A percentile compares a stretch with the other conserved stretches of the same genome.
Conservation (phyloP, 2,888 invertebrate genomes). For the Bedellia somnulentella region DNA sequence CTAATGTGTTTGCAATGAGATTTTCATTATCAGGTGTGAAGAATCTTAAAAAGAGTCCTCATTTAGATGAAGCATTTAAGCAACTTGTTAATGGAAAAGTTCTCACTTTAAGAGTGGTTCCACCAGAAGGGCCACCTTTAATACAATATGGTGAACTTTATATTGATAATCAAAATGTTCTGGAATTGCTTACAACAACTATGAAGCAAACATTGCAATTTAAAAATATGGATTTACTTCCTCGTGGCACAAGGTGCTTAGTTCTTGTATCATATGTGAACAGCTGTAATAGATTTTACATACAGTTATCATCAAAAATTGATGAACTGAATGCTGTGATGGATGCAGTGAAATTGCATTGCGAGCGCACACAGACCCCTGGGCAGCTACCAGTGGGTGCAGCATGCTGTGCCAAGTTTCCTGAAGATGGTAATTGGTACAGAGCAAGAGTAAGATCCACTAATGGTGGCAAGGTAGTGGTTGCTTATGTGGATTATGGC, state of each 20-base stretch:
- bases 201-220: slow-evolving; percentile 43
- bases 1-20: slow-evolving; percentile 74
- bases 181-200: slow-evolving; percentile 54
- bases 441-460: slow-evolving; percentile 75
- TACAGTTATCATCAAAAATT: slow-evolving; percentile 67
- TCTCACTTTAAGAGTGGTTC: slow-evolving; percentile 66
- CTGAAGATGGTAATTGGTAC: slow-evolving; percentile 85
- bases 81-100: slow-evolving; percentile 66
- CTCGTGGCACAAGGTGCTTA: slow-evolving; percentile 35
- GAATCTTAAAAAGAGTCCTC: slow-evolving; percentile 58
- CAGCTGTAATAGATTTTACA: slow-evolving; percentile 72
- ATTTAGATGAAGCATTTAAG: slow-evolving; percentile 72
- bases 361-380: slow-evolving; percentile 47
- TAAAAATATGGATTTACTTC: slow-evolving; percentile 33
- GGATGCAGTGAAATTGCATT: slow-evolving; percentile 65
- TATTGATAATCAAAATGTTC: slow-evolving; percentile 59
- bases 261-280: slow-evolving; percentile 68
- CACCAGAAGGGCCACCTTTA: slow-evolving; percentile 70
- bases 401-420: slow-evolving; percentile 80
- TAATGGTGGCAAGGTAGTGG: slow-evolving; percentile 60
- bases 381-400: slow-evolving; percentile 58
- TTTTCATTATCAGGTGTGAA: slow-evolving; percentile 73
- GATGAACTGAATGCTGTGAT: slow-evolving; percentile 66
- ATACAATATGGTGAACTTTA: slow-evolving; percentile 76
- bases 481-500: slow-evolving; percentile 93